Evolutionary conservation across 2,113 vertebrate species (phyloP).

Genomic region (Hemiprocne comata): DNA sequence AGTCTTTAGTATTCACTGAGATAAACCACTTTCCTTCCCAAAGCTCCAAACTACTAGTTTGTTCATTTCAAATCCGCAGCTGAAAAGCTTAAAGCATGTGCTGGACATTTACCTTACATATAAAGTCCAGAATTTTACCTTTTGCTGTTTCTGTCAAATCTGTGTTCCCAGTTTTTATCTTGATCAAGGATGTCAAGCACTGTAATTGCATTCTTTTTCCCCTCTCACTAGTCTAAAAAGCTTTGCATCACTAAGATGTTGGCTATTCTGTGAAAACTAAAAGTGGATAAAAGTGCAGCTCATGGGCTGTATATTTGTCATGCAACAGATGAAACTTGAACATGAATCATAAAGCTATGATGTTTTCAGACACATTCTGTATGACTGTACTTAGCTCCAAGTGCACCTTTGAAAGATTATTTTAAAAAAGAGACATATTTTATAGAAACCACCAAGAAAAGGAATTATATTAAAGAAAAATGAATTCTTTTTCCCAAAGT

Average conservation of each 20-base stretch:
- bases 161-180: neutral
- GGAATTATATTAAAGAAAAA: neutral
- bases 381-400: neutral
- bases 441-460: neutral
- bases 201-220: neutral
- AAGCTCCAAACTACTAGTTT: neutral
- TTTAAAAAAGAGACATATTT: neutral
- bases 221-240: neutral
- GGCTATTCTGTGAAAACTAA: neutral
- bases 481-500: neutral
- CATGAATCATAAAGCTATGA: accelerated
- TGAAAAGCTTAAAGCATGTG: neutral
- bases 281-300: neutral
- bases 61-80: neutral
- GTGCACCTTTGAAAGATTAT: neutral
- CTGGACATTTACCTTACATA: neutral
- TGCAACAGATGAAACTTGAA: neutral
- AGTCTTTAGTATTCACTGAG: neutral
- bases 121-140: neutral
- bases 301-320: neutral
- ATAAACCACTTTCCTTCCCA: neutral
- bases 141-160: neutral
- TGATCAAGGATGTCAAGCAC: neutral
- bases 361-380: neutral
- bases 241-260: neutral